Evolutionary conservation across 2,113 vertebrate species (phyloP), one percentile per base, ranked within the genome.

Genomic region (Microcebus murinus): DNA sequence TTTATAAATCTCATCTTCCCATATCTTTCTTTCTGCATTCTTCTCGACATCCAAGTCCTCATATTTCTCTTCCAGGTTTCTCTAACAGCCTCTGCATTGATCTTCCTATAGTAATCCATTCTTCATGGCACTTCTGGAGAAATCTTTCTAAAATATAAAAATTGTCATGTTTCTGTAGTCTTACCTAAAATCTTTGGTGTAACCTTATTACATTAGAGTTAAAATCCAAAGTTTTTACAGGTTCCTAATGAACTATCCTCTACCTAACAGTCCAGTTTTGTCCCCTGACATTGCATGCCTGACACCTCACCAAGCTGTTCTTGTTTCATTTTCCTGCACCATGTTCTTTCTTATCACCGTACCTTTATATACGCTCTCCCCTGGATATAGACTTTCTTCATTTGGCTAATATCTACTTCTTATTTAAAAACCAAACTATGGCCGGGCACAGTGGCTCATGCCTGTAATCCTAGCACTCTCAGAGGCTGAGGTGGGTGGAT

Each of bases 61-160:
- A 63, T 61, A 42, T 84, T 92, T 82, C 50, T n/a, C 17, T 76
- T 36, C 50, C 4, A 79, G 23, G 1, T 94, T 65, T 25, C 63
- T 83, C 20, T 59, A 65, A 31, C 25, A 81, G 15, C 3, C 13
- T 79, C 15, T 83, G 36, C 9, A 52, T 48, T 92, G 10, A n/a
- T 63, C 34, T 95, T 76, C 71, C 11, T 73, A 8, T 13, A 79
- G 48, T 21, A 89, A 59, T 29, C 36, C 48, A 36, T 87, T 84
- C 31, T 92, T 11, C 23, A 65, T 63, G 18, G 11, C 63, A 65
- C 17, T 83, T 76, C 91, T 70, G 59, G 63, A 93, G 59, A 94
- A 90, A 45, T 50, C 31, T 77, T 83, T 92, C 45, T 90, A 84
- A 84, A 90, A 95, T 50, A 63, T 11, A 61, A 88, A 82, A 67